Evolutionary conservation across 1,140 invertebrate species (phyloP), one percentile per base, ranked within the genome.

Genomic region (Watersipora subatra): DNA sequence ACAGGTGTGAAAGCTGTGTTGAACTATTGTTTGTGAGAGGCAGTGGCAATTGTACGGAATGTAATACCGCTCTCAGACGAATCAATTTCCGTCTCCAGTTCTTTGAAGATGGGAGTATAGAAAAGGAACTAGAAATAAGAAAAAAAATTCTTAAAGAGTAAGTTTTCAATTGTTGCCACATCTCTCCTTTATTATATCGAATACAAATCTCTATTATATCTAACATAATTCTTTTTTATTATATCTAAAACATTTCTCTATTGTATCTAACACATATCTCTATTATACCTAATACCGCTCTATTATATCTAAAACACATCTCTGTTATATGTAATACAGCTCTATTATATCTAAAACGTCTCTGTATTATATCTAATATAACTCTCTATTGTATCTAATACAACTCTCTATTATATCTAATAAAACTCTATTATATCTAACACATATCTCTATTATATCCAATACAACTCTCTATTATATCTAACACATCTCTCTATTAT

Each of bases 81-180:
- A 88, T 85, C 72, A 93, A 95, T 76, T 99, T 96, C 78, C 85
- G 94, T 55, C 85, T 95, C 22, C 93, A 97, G 74, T 80, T 97
- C 2, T 99, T 98, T 77, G 95, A 99, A 83, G 94, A 99, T 84
- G 81, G 93, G 1, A 85, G 85, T 80, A 90, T 99, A 1, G 96
- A 99, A 81, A 97, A 97, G 76, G 96, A 99, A 84, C 87, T 98
- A 7, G 93, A 97, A 72, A 95, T 98, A 70, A 82, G 96, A 22
- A 91, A 89, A 76, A 85, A 88, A 72, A 86, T 97, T 27, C 76
- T 95, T 0, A 88, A 89, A 74, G 77, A 80, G 79, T 80, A 72
- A 71, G 70, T 70, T 27, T 46, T 20, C 56, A 28, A n/a, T 17
- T 7, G n/a, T 61, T 22, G 22, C 22, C 17, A 15, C n/a, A 61